These are phyloP conservation scores for Pogonognathellus flavescens DNA, from an alignment of 1,140 invertebrate species.

Conservation along the genomic window DNA sequence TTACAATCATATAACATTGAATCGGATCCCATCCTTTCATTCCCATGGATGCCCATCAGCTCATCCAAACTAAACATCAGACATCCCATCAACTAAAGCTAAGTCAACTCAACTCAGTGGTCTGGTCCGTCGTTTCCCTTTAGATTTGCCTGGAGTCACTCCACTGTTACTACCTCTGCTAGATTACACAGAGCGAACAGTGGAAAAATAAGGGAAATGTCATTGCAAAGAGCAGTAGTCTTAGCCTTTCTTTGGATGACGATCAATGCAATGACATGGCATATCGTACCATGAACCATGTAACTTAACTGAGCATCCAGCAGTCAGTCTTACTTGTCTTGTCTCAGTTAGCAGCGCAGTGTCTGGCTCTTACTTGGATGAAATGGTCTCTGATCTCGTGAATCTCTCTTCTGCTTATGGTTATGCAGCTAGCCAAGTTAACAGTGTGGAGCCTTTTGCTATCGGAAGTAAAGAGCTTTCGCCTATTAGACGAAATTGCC, in stretches of 20 bases:
- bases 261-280: constrained; percentile 32
- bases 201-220: constrained; percentile 21
- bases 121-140: constrained; percentile 9
- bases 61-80: constrained; percentile 1
- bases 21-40: neutral
- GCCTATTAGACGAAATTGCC: constrained; percentile 61
- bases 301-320: constrained; percentile 17
- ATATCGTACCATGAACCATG: constrained; percentile 22
- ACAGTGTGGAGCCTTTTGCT: constrained; percentile 40
- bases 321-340: neutral
- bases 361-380: neutral
- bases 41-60: constrained; percentile 20
- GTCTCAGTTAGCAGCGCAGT: neutral
- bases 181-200: neutral
- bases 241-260: constrained; percentile 6
- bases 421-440: constrained; percentile 7
- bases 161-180: too few species aligned
- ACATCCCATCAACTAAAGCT: neutral
- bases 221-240: neutral
- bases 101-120: constrained; percentile 24
- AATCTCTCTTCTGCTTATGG: constrained; percentile 1
- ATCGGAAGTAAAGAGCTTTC: constrained; percentile 60
- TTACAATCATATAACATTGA: neutral
- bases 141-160: neutral
- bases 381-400: neutral